Evolutionary conservation across 2,888 invertebrate genomes (phyloP).

Genomic region (Drosophila mimetica): DNA sequence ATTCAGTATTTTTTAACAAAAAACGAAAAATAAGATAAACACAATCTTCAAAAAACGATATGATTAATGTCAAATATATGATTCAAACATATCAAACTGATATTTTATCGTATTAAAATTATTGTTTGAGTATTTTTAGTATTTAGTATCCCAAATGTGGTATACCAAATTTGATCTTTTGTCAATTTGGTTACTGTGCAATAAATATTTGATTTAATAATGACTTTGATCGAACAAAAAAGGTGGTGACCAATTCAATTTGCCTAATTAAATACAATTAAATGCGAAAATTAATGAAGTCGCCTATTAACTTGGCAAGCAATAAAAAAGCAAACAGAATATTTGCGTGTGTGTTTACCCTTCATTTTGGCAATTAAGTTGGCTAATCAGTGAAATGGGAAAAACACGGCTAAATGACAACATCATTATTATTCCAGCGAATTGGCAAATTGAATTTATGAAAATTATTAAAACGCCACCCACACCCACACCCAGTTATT

Average conservation of each 20-base stretch:
- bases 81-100: no score
- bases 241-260: neutral
- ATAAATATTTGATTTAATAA: slow-evolving; percentile 4
- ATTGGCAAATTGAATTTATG: slow-evolving; percentile 6
- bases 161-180: no score
- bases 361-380: neutral
- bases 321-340: neutral
- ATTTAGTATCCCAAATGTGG: no score
- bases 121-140: no score
- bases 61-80: no score
- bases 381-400: slow-evolving; percentile 1
- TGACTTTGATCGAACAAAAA: neutral
- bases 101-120: no score
- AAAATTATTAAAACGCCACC: neutral
- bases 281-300: neutral
- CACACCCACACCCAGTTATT: neutral
- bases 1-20: no score
- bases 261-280: neutral
- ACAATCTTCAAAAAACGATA: no score
- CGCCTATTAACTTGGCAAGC: neutral
- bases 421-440: neutral
- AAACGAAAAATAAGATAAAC: no score
- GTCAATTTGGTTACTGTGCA: no score
- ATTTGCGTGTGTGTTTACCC: neutral
- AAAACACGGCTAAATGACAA: no score